Conservation (phyloP, 2,888 invertebrate species). For the Aphodius granarius region DNA sequence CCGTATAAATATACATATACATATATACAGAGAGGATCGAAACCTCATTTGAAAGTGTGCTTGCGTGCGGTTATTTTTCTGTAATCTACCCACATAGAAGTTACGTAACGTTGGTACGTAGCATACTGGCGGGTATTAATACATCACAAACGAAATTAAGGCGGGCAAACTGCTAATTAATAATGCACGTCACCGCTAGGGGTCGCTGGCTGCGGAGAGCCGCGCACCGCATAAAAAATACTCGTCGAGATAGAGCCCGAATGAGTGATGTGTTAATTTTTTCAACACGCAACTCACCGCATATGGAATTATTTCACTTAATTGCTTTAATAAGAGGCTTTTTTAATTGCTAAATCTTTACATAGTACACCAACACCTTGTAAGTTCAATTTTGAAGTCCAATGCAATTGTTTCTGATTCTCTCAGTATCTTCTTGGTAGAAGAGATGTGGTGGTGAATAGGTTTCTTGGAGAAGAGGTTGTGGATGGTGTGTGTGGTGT, state of each 20-base stretch:
- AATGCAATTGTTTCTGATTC: no score
- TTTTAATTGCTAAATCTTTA: neutral
- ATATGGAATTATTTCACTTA: neutral
- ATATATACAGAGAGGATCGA: neutral
- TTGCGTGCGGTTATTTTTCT: neutral
- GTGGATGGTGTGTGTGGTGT: slow-evolving; percentile 1
- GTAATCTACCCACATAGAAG: neutral
- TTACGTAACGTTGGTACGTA: neutral
- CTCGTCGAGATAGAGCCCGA: neutral
- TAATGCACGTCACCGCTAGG: neutral
- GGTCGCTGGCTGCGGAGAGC: neutral
- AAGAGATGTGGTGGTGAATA: neutral
- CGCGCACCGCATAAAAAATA: neutral
- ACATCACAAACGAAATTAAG: neutral
- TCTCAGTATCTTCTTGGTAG: no score
- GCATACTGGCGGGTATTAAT: neutral
- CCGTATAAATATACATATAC: neutral
- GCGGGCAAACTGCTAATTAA: neutral
- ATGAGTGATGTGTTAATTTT: neutral
- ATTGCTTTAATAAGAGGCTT: neutral
- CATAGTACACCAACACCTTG: no score
- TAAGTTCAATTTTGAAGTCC: no score
- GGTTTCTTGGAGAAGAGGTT: neutral
- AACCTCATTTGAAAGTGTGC: neutral
- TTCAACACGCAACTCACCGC: neutral